Conservation (phyloP, 2,113 vertebrate genomes). For the Paraplagusia blochii region DNA sequence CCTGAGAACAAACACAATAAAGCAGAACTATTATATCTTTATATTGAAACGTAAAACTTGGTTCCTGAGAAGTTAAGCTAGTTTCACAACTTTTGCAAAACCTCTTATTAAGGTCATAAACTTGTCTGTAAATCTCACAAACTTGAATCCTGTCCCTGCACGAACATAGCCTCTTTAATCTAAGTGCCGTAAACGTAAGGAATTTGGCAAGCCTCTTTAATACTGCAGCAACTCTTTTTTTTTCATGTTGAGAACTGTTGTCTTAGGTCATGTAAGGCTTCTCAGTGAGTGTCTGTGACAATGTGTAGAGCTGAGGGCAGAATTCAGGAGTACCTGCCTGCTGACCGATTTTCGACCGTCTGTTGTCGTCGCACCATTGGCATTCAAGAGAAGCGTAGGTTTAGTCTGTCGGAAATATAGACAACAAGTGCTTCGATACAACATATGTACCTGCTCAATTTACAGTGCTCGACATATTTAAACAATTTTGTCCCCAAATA, state of each 20-base stretch:
- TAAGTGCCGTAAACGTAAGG: neutral
- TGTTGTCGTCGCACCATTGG: neutral
- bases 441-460: too few relatives aligned
- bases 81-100: neutral
- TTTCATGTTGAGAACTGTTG: neutral
- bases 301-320: neutral
- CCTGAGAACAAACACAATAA: neutral
- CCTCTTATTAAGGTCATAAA: neutral
- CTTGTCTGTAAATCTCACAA: neutral
- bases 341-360: conserved; percentile 7
- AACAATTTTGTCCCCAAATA: too few relatives aligned
- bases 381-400: conserved; percentile 11
- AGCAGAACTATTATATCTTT: too few relatives aligned
- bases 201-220: neutral
- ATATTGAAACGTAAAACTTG: neutral
- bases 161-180: too few relatives aligned
- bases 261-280: neutral
- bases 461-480: too few relatives aligned
- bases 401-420: conserved; percentile 29
- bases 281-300: neutral
- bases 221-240: neutral
- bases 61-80: neutral
- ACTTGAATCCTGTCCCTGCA: neutral
- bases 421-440: neutral
- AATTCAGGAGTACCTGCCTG: conserved; percentile 16